These are phyloP conservation scores for Lithophane semibrunnea DNA, from an alignment of 2,888 invertebrate genomes.

Conservation along the genomic window DNA sequence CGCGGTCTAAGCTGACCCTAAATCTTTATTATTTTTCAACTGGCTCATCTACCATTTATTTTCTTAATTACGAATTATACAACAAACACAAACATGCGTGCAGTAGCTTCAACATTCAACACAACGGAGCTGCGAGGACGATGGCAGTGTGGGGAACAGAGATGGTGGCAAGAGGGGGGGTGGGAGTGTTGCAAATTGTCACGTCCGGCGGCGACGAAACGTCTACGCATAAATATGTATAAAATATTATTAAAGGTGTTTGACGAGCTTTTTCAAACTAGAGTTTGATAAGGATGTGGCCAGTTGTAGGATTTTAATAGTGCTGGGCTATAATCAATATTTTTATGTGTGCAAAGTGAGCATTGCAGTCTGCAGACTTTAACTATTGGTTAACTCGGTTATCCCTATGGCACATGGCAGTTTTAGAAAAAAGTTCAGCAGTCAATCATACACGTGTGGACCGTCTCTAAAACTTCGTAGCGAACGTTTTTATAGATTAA, in stretches of 20 bases:
- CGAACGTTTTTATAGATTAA: too few species aligned
- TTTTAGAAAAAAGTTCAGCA: too few species aligned
- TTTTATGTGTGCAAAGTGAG: background rate
- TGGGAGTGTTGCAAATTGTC: slow-evolving; percentile 67
- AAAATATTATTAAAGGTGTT: background rate
- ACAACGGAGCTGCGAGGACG: slow-evolving; percentile 36
- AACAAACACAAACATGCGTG: slow-evolving; percentile 43
- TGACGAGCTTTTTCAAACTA: slow-evolving; percentile 26
- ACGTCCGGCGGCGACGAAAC: slow-evolving; percentile 73
- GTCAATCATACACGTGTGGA: too few species aligned
- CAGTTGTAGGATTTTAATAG: background rate
- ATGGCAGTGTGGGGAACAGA: background rate
- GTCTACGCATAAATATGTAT: slow-evolving; percentile 42
- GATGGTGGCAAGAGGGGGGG: slow-evolving; percentile 5
- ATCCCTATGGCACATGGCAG: too few species aligned
- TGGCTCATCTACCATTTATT: background rate
- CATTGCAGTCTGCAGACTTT: too few species aligned
- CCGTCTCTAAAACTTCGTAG: too few species aligned
- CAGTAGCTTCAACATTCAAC: slow-evolving; percentile 35
- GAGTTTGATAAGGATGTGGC: slow-evolving; percentile 4
- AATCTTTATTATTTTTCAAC: background rate
- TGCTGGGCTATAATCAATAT: background rate
- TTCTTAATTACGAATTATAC: slow-evolving; percentile 2
- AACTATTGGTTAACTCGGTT: too few species aligned
- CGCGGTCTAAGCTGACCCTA: too few species aligned